A percentile compares a stretch with the other conserved stretches of the same genome.
These are phyloP conservation scores for Ptychobarbus kaznakovi DNA, from an alignment of 2,797 vertebrate genomes.

Conservation along the genomic window DNA sequence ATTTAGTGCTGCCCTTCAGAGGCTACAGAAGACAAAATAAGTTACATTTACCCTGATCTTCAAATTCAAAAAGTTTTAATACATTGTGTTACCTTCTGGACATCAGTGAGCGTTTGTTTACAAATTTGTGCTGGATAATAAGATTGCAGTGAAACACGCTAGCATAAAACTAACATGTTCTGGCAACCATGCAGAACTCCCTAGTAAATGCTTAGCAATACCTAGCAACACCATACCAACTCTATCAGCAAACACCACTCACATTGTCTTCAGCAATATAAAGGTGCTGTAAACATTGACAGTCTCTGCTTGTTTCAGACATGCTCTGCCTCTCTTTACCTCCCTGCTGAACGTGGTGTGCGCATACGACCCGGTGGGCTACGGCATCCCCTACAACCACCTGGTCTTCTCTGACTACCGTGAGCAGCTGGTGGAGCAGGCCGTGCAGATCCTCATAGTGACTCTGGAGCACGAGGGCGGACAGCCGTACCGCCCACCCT, in stretches of 20 bases:
- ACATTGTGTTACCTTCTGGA: too few relatives aligned
- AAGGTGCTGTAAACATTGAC: background rate
- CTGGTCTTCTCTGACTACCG: conserved; percentile 96
- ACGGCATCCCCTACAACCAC: conserved; percentile 98
- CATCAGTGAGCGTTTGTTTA: background rate
- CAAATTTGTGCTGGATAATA: background rate
- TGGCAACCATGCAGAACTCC: background rate
- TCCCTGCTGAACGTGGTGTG: conserved; percentile 95
- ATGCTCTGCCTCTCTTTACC: conserved; percentile 95
- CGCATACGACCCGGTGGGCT: conserved; percentile 97
- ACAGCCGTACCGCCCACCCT: conserved; percentile 80
- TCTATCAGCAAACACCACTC: background rate
- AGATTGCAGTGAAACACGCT: background rate
- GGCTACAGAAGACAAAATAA: too few relatives aligned
- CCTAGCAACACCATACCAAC: background rate
- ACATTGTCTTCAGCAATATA: background rate
- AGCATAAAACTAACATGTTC: background rate
- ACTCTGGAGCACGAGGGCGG: conserved; percentile 91
- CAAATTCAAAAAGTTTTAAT: too few relatives aligned
- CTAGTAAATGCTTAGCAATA: background rate
- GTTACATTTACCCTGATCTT: too few relatives aligned
- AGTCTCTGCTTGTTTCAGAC: conserved; percentile 73
- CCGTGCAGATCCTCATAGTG: conserved; percentile 94
- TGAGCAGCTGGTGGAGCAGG: conserved; percentile 95
- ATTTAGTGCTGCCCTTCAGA: too few relatives aligned